Base-by-base conservation (phyloP, 2,888 invertebrate species). In the Rhingia campestris region DNA sequence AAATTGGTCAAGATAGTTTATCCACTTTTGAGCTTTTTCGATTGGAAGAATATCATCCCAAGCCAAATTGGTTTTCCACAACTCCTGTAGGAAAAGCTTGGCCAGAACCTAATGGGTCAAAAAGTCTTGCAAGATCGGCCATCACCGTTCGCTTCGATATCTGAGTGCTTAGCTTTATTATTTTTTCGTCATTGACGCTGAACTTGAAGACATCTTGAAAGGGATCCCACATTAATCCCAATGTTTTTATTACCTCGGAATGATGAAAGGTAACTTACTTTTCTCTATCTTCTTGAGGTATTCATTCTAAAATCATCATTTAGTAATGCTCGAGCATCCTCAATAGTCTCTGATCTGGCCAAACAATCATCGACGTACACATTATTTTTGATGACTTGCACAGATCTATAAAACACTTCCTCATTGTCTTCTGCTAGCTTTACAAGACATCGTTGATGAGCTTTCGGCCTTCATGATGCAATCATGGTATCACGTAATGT, bases 181-280 rank as follows among this genome's bases (percentile, higher is more conserved):
- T 32, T 32, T 43, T 66, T 3, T 66, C 39, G 14, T 41, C 53
- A 10, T 66, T 32, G 39, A 51, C 39, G 6, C 66, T 53, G 39
- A 49, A 66, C 14, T 51, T 41, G 41, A 54, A 64, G 14, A n/a
- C 10, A 30, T 63, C 49, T 6, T 32, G 30, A n/a, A 14, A 32
- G 6, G 64, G 64, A 51, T 64, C 51, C 64, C 51, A 64, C 51
- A 64, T 64, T 51, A 64, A 47, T 51, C 64, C 41, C 12, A 64
- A 51, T n/a, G 51, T 64, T 64, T 47, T 47, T 22, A 22, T 22
- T 22, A 22, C 22, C 22, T 22, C 22, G 22, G 22, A 22, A 22
- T 22, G 22, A 22, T 22, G 22, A 22, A 22, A 22, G 1, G 22
- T 22, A 22, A 22, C 22, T 2, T 2, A 22, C 22, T 22, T 22